Base-by-base conservation (phyloP, 1,140 invertebrate genomes). In the Leguminivora glycinivorella region DNA sequence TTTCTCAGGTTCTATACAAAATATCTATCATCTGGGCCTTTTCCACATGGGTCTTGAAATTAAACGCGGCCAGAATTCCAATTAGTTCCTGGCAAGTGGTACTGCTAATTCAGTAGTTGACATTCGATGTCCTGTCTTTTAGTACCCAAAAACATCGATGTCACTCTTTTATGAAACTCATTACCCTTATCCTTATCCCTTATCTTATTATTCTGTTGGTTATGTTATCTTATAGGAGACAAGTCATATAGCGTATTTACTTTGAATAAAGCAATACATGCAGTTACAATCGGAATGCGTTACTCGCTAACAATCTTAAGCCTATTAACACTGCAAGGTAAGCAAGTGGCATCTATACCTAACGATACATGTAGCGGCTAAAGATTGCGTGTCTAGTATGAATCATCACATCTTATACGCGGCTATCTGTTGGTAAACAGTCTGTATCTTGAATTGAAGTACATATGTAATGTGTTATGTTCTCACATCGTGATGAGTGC, bases 381-480 rank as follows among this genome's bases (percentile, higher is more conserved):
- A n/a, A 43, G 14, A 24, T 63, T 63, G 58, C 58, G 26, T 22
- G 58, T 63, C 6, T 4, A n/a, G 25, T 63, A 3, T 63, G 29
- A 63, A 29, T 63, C 58, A 63, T 17, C n/a, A 63, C 58, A 29
- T 63, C 25, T 63, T 29, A 31, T 63, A 6, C 24, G 29, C 25
- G 26, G 58, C 31, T 63, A 60, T 60, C 56, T 60, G 58, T 63
- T 63, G 34, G 58, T 63, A 63, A 63, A 63, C 58, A 63, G 26
- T 17, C 25, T 14, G 58, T 31, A 63, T 34, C 58, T 29, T n/a
- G n/a, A n/a, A n/a, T n/a, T 9, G 7, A 52, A 22, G 47, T 22
- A n/a, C n/a, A n/a, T n/a, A 22, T 22, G 43, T 19, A 52, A 22
- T 22, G 4, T 22, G 26, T 19, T 26, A 63, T 17, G 58, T 31